Conservation (phyloP, 2,888 invertebrate species). For the Phengaris alcon region DNA sequence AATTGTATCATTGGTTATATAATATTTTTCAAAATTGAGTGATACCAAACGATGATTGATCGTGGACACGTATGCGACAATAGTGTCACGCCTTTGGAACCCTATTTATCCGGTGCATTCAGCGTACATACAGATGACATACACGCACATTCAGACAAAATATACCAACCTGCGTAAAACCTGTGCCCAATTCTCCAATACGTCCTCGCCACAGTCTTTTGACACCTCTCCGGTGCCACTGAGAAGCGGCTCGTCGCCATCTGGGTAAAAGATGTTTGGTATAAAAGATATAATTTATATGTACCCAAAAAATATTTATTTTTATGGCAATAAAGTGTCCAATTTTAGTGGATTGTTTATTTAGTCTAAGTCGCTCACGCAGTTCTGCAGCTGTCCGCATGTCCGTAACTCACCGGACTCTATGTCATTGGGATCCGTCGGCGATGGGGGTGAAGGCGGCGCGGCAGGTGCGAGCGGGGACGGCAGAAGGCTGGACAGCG, state of each 20-base stretch:
- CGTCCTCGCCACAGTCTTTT: constrained; percentile 96
- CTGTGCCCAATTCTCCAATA: constrained; percentile 95
- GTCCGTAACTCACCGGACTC: constrained; percentile 78
- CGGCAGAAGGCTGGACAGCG: constrained; percentile 84
- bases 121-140: no score
- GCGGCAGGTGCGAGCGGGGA: constrained; percentile 85
- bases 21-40: no score
- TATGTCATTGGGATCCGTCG: constrained; percentile 86
- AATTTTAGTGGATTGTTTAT: no score
- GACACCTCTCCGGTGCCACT: constrained; percentile 98
- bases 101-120: no score
- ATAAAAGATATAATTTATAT: no score
- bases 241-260: constrained; percentile 96
- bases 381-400: background rate
- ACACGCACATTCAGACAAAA: no score
- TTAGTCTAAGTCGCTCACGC: background rate
- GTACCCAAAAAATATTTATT: no score
- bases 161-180: constrained; percentile 82
- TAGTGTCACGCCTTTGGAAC: no score
- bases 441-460: constrained; percentile 86
- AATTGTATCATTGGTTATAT: no score
- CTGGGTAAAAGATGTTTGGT: constrained; percentile 55
- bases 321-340: no score
- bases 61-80: no score
- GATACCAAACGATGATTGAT: no score